Percentiles rank a stretch among this genome's conserved stretches.
Conservation (phyloP, 2,888 invertebrate species). For the Drosophila suboccidentalis region DNA sequence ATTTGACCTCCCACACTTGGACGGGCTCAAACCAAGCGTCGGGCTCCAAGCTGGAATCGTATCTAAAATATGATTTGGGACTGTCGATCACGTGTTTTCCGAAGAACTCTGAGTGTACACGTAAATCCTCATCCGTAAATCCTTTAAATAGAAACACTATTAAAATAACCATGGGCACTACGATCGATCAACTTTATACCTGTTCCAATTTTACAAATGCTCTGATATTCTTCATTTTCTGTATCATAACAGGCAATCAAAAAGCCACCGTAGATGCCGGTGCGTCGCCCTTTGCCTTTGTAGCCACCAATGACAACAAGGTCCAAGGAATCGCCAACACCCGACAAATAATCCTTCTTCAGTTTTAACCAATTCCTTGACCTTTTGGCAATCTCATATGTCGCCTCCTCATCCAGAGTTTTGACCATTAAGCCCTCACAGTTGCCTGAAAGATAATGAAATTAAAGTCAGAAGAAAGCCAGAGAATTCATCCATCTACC, state of each 20-base stretch:
- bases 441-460: slow-evolving; percentile 88
- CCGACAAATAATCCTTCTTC: slow-evolving; percentile 99
- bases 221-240: slow-evolving; percentile 96
- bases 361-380: slow-evolving; percentile 97
- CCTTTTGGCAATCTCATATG: slow-evolving; percentile 98
- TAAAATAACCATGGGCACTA: not conserved
- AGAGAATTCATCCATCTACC: slow-evolving; percentile 86
- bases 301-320: slow-evolving; percentile 98
- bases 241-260: slow-evolving; percentile 97
- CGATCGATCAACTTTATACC: slow-evolving; percentile 58
- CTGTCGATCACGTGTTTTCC: slow-evolving; percentile 90
- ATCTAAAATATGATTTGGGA: slow-evolving; percentile 93
- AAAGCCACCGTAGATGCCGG: slow-evolving; percentile 97
- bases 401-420: slow-evolving; percentile 93
- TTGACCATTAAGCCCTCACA: slow-evolving; percentile 99
- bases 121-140: slow-evolving; percentile 96
- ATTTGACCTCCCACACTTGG: slow-evolving; percentile 98
- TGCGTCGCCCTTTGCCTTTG: slow-evolving; percentile 95
- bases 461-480: too few species aligned
- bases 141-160: slow-evolving; percentile 86
- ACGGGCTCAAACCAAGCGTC: slow-evolving; percentile 96
- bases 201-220: slow-evolving; percentile 92
- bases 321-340: slow-evolving; percentile 98
- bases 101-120: slow-evolving; percentile 91
- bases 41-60: slow-evolving; percentile 90